phyloP scores from a whole-genome alignment of 2,888 invertebrate species.

The Lepidochrysops patricia region DNA sequence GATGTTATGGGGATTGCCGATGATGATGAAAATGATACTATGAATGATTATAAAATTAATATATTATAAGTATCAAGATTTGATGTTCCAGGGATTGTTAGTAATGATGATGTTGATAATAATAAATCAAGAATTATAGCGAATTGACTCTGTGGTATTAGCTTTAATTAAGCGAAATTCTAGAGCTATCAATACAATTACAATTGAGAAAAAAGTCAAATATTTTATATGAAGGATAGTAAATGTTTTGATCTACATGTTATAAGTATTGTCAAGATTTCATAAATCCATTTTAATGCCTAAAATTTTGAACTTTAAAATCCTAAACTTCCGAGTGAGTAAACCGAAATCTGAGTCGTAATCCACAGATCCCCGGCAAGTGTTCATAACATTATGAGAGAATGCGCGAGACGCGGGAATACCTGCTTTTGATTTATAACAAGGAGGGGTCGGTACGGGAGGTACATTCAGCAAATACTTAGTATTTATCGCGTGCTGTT shows the following conservation, averaged over 20 bases:
- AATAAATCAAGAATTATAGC: background rate
- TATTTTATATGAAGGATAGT: no score
- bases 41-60: no score
- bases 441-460: conserved; percentile 42
- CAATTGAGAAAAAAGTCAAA: no score
- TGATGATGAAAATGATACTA: background rate
- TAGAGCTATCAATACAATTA: no score
- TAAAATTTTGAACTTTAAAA: background rate
- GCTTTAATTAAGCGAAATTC: background rate
- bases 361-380: conserved; percentile 23
- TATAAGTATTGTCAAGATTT: no score
- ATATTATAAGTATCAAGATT: no score
- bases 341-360: background rate
- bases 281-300: background rate
- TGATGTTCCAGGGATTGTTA: background rate
- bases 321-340: background rate
- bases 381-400: conserved; percentile 42
- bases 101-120: background rate
- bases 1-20: background rate
- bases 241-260: no score
- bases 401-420: conserved; percentile 57
- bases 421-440: conserved; percentile 73
- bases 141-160: background rate
- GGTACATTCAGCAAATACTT: conserved; percentile 9
- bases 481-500: conserved; percentile 9